Conservation (phyloP, 2,797 vertebrate species). For the Chanos chanos region DNA sequence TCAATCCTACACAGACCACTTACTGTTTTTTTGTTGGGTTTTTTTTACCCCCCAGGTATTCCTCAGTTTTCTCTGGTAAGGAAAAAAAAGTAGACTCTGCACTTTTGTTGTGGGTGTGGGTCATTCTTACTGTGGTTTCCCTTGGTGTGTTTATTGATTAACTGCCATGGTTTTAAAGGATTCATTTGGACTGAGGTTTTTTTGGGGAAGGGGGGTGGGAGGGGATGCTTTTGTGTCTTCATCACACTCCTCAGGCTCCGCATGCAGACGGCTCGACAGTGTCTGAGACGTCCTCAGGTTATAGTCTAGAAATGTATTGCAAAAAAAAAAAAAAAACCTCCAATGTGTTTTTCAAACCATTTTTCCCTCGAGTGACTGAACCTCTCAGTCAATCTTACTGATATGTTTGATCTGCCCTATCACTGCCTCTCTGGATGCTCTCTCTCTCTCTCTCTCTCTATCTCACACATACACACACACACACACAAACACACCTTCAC, state of each 20-base stretch:
- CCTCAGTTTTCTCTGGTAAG: too few species aligned
- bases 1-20: too few species aligned
- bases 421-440: background rate
- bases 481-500: too few species aligned
- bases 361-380: background rate
- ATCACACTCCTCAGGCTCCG: background rate
- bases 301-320: too few species aligned
- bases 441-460: too few species aligned
- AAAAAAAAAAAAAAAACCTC: too few species aligned
- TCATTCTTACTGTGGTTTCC: background rate
- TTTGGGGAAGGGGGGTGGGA: too few species aligned
- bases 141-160: conserved; percentile 1
- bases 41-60: too few species aligned
- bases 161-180: background rate
- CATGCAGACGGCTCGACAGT: background rate
- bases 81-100: too few species aligned
- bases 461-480: too few species aligned
- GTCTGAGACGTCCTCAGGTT: too few species aligned
- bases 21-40: too few species aligned
- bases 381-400: background rate
- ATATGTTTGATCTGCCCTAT: background rate
- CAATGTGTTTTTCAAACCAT: background rate
- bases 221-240: background rate
- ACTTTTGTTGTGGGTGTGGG: background rate
- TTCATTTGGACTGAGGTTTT: background rate